Evolutionary conservation across 2,113 vertebrate species (phyloP).

Genomic region (Nerophis ophidion): DNA sequence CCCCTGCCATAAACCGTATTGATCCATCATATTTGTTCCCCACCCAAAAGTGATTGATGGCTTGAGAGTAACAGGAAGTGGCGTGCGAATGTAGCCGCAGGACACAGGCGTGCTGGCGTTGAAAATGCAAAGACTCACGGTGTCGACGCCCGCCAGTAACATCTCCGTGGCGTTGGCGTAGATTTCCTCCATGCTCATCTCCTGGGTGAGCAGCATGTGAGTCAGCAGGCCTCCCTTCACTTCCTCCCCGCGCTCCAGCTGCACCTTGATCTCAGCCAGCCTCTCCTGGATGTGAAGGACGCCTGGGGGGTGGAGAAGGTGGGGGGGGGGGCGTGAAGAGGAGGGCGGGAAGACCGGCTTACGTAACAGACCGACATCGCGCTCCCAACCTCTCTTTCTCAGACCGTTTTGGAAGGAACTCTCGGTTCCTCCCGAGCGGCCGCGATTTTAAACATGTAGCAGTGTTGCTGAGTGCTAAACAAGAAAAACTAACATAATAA

Average conservation of each 20-base stretch:
- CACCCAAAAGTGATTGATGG: no score
- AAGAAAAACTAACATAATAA: no score
- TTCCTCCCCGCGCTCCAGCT: slow-evolving; percentile 69
- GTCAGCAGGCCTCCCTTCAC: slow-evolving; percentile 84
- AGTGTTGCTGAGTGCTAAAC: no score
- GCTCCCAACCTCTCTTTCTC: slow-evolving; percentile 25
- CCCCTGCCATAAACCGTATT: no score
- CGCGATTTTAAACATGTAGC: no score
- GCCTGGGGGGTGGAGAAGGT: slow-evolving; percentile 65
- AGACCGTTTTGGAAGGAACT: slow-evolving; percentile 39
- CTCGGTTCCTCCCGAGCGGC: slow-evolving; percentile 16
- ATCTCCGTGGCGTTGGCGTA: slow-evolving; percentile 91
- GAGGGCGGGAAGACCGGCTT: slow-evolving; percentile 21
- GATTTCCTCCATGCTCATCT: slow-evolving; percentile 86
- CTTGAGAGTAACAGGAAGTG: no score
- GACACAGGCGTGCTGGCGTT: no score
- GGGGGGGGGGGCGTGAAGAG: neutral
- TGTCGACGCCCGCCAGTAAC: slow-evolving; percentile 91
- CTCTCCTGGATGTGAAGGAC: slow-evolving; percentile 82
- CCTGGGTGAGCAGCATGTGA: slow-evolving; percentile 77
- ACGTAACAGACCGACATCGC: slow-evolving; percentile 33
- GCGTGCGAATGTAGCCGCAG: no score
- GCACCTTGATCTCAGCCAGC: slow-evolving; percentile 72
- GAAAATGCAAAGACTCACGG: slow-evolving; percentile 60
- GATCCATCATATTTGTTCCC: no score